These are phyloP conservation scores for Meles meles DNA, from an alignment of 2,113 vertebrate species.

Conservation along the genomic window DNA sequence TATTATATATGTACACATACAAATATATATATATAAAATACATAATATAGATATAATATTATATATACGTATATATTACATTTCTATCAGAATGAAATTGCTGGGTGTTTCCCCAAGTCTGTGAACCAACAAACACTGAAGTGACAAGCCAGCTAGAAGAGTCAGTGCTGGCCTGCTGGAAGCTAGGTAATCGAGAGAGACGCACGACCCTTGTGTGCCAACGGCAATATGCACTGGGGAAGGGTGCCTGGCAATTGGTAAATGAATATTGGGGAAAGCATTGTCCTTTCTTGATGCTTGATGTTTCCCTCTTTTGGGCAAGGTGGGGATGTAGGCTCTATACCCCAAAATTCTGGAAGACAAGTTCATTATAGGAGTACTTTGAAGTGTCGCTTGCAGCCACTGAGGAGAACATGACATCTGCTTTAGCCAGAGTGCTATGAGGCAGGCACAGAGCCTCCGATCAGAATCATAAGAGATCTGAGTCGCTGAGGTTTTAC, in stretches of 20 bases:
- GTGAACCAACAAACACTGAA: slow-evolving; percentile 27
- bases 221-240: slow-evolving; percentile 62
- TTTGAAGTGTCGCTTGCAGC: slow-evolving; percentile 56
- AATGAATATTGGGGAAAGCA: slow-evolving; percentile 69
- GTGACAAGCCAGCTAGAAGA: not conserved
- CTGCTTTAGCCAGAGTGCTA: slow-evolving; percentile 58
- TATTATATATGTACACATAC: no score
- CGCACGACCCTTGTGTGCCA: slow-evolving; percentile 66
- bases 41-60: no score
- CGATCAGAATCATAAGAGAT: slow-evolving; percentile 14
- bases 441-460: slow-evolving; percentile 39
- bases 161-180: slow-evolving; percentile 1
- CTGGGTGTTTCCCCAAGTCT: not conserved
- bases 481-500: not conserved
- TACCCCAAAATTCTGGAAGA: slow-evolving; percentile 72
- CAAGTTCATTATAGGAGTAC: slow-evolving; percentile 62
- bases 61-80: no score
- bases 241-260: slow-evolving; percentile 67
- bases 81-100: not conserved
- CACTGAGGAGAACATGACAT: slow-evolving; percentile 59
- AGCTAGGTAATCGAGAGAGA: slow-evolving; percentile 70
- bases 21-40: no score
- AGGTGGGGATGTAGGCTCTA: slow-evolving; percentile 50
- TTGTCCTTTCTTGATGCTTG: slow-evolving; percentile 72
- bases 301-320: slow-evolving; percentile 59